These are phyloP conservation scores for Herpetotheres cachinnans DNA, from an alignment of 2,113 vertebrate species.

Conservation along the genomic window DNA sequence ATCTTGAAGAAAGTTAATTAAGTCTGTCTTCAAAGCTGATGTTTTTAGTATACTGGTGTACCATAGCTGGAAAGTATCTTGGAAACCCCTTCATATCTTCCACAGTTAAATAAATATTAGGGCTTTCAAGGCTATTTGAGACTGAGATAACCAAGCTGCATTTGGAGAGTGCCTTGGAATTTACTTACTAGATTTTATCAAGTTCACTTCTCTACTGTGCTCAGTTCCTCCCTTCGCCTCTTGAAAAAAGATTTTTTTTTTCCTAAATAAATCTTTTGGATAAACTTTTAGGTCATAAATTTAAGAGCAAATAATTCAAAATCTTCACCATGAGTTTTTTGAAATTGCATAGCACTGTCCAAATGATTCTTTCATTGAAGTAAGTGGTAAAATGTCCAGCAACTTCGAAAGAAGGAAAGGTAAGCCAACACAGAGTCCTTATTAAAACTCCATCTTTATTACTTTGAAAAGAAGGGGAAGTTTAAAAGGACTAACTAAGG, in stretches of 20 bases:
- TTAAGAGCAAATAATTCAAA: background rate
- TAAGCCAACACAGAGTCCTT: background rate
- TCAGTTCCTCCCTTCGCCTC: background rate
- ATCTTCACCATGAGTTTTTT: background rate
- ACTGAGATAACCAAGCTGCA: background rate
- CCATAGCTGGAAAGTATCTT: background rate
- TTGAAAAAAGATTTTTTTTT: background rate
- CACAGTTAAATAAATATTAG: conserved; percentile 14
- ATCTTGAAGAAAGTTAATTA: conserved; percentile 40
- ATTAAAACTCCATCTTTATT: conserved; percentile 19
- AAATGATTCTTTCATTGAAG: background rate
- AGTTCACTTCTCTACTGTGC: background rate
- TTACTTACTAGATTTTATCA: conserved; percentile 29
- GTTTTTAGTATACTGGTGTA: background rate
- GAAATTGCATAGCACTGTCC: background rate
- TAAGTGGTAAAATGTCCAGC: background rate
- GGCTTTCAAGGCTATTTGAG: background rate
- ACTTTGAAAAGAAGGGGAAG: conserved; percentile 18
- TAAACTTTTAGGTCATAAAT: background rate
- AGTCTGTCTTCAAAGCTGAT: conserved; percentile 26
- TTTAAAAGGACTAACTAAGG: conserved; percentile 28
- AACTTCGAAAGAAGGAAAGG: background rate
- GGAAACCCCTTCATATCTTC: conserved; percentile 2
- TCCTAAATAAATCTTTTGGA: background rate
- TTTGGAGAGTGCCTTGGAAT: conserved; percentile 27